phyloP scores from a whole-genome alignment of 2,113 vertebrate genomes.

The Apeltes quadracus region DNA sequence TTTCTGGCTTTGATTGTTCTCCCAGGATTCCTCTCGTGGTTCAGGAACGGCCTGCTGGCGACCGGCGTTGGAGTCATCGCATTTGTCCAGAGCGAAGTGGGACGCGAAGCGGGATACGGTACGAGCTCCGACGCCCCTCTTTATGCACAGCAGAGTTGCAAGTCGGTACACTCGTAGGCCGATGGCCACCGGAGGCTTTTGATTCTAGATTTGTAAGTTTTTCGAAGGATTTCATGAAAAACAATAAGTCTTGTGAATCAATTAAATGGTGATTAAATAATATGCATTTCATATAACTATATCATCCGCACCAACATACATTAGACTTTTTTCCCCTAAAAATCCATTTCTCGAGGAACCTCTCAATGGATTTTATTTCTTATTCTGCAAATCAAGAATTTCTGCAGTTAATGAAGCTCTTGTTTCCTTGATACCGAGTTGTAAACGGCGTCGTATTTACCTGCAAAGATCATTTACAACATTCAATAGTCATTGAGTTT shows the following conservation, averaged over 20 bases:
- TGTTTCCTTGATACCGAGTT: conserved; percentile 10
- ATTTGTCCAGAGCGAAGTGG: conserved; percentile 89
- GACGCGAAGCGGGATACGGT: conserved; percentile 89
- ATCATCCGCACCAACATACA: neutral
- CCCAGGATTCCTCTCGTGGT: conserved; percentile 91
- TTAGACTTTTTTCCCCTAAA: conserved; percentile 3
- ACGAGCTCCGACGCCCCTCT: conserved; percentile 10
- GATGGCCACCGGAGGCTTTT: neutral
- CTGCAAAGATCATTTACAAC: neutral
- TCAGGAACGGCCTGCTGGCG: conserved; percentile 89
- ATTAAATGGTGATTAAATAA: conserved; percentile 2
- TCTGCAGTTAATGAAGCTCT: conserved; percentile 9
- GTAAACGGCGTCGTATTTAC: neutral
- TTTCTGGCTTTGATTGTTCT: conserved; percentile 26
- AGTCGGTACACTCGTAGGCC: neutral
- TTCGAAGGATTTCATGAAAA: neutral
- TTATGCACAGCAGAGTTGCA: neutral
- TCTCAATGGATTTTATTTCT: conserved; percentile 11
- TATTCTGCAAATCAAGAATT: conserved; percentile 31
- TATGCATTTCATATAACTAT: neutral
- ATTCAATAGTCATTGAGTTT: conserved; percentile 17
- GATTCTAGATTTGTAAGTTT: neutral
- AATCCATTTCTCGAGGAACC: conserved; percentile 22
- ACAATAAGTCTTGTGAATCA: conserved; percentile 10
- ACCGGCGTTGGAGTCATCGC: conserved; percentile 90